These are phyloP conservation scores for Elaphurus davidianus DNA, from an alignment of 2,113 vertebrate species.

Conservation along the genomic window DNA sequence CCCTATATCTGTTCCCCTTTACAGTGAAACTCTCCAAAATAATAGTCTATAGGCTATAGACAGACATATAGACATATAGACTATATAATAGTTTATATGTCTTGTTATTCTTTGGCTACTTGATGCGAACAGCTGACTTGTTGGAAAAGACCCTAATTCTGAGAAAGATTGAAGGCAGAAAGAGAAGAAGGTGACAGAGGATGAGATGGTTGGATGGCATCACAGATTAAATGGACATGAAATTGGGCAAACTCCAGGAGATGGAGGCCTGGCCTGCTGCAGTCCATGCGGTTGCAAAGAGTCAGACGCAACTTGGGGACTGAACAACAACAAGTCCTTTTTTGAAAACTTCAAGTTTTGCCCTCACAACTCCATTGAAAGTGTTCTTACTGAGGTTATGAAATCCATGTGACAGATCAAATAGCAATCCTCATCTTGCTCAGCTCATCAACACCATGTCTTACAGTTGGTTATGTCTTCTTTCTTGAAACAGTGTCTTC, in stretches of 20 bases:
- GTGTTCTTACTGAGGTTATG: not conserved
- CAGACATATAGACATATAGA: not conserved
- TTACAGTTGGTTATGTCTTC: too few species aligned
- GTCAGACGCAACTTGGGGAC: not conserved
- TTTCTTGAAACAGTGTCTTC: not conserved
- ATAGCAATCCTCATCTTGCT: not conserved
- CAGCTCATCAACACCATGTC: not conserved
- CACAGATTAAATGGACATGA: not conserved
- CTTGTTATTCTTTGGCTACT: not conserved
- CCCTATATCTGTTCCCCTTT: not conserved
- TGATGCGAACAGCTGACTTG: not conserved
- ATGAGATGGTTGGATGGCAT: not conserved
- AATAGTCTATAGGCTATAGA: not conserved
- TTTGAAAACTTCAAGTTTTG: not conserved
- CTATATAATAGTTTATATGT: not conserved
- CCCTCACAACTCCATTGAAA: not conserved
- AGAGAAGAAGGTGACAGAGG: not conserved
- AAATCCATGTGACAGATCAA: not conserved
- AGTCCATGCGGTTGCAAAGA: not conserved
- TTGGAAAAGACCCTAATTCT: not conserved
- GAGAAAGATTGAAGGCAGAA: not conserved
- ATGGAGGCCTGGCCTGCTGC: not conserved
- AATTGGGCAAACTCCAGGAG: not conserved
- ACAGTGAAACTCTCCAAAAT: not conserved
- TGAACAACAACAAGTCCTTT: not conserved